Evolutionary conservation across 2,113 vertebrate species (phyloP), one percentile per base, ranked within the genome.

Genomic region (Lagenorhynchus albirostris): DNA sequence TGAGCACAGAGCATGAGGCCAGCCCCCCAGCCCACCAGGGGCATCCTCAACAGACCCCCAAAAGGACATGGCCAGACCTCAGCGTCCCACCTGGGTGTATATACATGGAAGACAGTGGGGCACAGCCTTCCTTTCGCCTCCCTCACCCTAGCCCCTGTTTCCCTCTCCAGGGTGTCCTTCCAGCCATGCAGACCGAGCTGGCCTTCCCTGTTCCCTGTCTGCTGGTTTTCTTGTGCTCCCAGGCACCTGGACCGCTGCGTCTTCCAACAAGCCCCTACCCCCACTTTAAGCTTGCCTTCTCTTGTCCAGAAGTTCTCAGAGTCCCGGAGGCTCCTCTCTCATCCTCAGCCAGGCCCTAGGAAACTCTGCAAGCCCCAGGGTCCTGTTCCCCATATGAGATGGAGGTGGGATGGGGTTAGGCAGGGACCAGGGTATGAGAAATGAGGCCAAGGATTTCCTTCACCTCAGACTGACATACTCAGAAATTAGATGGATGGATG

Each of bases 101-200:
- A 0, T 6, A 14, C 31, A 0, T 3, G 21, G 29, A 55, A 47
- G 60, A 68, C 5, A 0, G 13, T 1, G 26, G 60, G 25, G 18
- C 31, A 17, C 36, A n/a, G 63, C 58, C 41, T 84, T 82, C 62
- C 1, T 25, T 26, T 23, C 11, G 0, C 20, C 41, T 5, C 25
- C 65, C 10, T 17, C 2, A 0, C 29, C 13, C 60, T 53, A 25
- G 70, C 38, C 63, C 13, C 21, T 21, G 0, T 3, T 33, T 50
- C 33, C 71, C 47, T n/a, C 25, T 33, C 58, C 38, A 10, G 74
- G 9, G 20, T 21, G 12, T 11, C 63, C 77, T 38, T 70, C 38
- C 17, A 65, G 71, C 77, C 41, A 11, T 1, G 3, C 0, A 0
- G 33, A 36, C 20, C 1, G 13, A 26, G 33, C 58, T 67, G 60